Base-by-base conservation (phyloP, 2,113 vertebrate genomes). In the Archocentrus centrarchus region DNA sequence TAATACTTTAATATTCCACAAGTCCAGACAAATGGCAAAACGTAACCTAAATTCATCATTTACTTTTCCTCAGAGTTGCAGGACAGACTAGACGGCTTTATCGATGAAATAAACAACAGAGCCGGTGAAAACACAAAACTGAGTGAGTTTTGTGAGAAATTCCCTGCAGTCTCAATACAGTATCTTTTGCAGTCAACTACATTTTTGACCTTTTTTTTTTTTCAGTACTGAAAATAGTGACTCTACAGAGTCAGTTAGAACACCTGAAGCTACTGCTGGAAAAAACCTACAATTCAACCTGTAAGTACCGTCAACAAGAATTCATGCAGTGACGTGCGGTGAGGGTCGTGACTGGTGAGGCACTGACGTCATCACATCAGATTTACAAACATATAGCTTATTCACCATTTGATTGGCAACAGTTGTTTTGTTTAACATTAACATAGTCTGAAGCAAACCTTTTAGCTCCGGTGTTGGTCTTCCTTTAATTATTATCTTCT, bases 161-260 rank as follows among this genome's bases (percentile, higher is more conserved):
- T 22, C 15, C 11, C 32, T 20, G 5, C 15, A 59, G 11, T 75
- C 2, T 11, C 8, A 8, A 22, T 7, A 3, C 3, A 22, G 35
- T 41, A 15, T 75, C 7, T 59, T 10, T 63, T 39, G 4, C 1
- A 44, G 3, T 55, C 5, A 32, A 6, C 17, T 47, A 6, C 24
- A 17, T 18, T 53, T 76, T 32, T 0, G 1, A 3, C 18, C 5
- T 11, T 53, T 61, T 75, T 27, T 27, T 27, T 24, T 27, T 50
- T 81, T 80, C 77, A 92, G 91, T 76, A 3, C 37, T 93, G 60
- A 79, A 8, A 61, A 84, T 89, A 17, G 1, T 82, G 2, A 39
- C 0, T 2, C 81, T 91, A 30, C 79, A 88, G 77, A 88, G 24
- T 79, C 81, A 89, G 57, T 55, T 87, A 75, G 75, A 85, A 8